phyloP scores from a whole-genome alignment of 2,113 vertebrate species.

The Talpa occidentalis region DNA sequence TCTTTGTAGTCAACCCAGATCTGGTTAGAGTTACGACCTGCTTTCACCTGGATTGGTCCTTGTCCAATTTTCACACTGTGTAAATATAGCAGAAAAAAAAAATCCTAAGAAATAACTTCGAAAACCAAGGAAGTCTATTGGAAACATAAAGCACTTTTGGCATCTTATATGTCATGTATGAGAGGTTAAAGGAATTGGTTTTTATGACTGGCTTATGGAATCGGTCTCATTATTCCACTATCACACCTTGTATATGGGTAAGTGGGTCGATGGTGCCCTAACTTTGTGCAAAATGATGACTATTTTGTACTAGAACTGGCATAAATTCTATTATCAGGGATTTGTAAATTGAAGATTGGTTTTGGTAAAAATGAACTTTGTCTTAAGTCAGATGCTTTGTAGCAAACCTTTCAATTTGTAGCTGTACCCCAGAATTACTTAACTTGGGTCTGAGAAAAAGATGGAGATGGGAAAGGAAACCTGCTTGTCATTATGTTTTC shows the following conservation, averaged over 20 bases:
- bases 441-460: background rate
- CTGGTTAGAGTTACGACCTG: background rate
- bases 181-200: conserved; percentile 47
- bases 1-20: background rate
- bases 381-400: conserved; percentile 28
- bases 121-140: conserved; percentile 48
- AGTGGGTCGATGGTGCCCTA: background rate
- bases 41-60: conserved; percentile 33
- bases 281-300: conserved; percentile 45
- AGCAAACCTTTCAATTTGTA: background rate
- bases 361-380: conserved; percentile 45
- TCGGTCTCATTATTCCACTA: background rate
- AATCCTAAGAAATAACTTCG: conserved; percentile 17
- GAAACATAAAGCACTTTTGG: conserved; percentile 50
- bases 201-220: conserved; percentile 23
- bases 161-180: conserved; percentile 26
- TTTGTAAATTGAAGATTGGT: conserved; percentile 42
- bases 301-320: background rate
- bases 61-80: conserved; percentile 54
- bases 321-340: background rate
- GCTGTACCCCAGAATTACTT: background rate
- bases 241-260: conserved; percentile 5
- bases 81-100: conserved; percentile 49
- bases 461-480: background rate
- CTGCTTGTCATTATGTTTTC: background rate